phyloP scores from a whole-genome alignment of 2,113 vertebrate genomes.

The Podilymbus podiceps region DNA sequence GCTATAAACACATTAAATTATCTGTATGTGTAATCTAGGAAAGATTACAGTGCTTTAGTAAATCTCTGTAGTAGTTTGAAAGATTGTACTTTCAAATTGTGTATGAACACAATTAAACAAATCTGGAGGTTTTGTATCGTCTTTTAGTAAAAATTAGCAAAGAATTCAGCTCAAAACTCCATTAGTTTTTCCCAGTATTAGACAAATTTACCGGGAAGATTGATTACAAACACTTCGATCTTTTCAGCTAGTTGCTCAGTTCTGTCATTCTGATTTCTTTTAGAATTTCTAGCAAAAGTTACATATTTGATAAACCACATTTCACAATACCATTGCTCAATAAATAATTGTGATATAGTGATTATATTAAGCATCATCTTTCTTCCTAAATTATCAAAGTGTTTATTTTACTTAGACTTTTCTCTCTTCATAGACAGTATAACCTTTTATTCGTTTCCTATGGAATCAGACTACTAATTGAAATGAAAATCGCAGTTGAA shows the following conservation, averaged over 20 bases:
- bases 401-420: neutral
- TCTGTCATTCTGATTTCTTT: neutral
- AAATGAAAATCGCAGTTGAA: neutral
- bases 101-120: neutral
- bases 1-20: neutral
- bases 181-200: neutral
- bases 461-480: neutral
- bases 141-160: neutral
- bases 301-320: neutral
- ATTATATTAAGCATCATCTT: neutral
- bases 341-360: neutral
- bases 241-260: neutral
- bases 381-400: neutral
- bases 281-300: neutral
- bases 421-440: neutral
- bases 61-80: neutral
- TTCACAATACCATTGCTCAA: neutral
- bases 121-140: neutral
- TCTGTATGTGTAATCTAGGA: neutral
- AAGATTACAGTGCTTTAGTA: neutral
- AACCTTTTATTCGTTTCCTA: neutral
- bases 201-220: neutral
- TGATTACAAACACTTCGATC: neutral
- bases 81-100: neutral
- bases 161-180: neutral